These are phyloP conservation scores for Coleophora deauratella DNA, from an alignment of 2,888 invertebrate genomes.

Conservation along the genomic window DNA sequence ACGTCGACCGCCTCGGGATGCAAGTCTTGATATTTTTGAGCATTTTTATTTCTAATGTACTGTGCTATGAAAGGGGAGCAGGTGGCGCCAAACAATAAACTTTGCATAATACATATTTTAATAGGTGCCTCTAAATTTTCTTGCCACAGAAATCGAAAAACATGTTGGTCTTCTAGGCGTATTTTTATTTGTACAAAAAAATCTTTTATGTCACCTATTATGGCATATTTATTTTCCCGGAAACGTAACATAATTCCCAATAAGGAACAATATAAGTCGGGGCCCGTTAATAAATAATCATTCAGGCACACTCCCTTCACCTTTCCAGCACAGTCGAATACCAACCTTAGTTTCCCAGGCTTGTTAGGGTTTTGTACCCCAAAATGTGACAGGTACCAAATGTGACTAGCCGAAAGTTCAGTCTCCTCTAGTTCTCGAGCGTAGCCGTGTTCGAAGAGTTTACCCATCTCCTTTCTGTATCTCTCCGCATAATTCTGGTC, in stretches of 20 bases:
- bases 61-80: slow-evolving; percentile 19
- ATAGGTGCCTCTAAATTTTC: slow-evolving; percentile 3
- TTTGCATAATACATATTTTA: slow-evolving; percentile 13
- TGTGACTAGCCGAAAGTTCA: slow-evolving; percentile 11
- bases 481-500: slow-evolving; percentile 9
- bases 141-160: slow-evolving; percentile 16
- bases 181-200: slow-evolving; percentile 15
- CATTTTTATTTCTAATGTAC: slow-evolving; percentile 19
- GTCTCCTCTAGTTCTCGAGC: slow-evolving; percentile 13
- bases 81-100: slow-evolving; percentile 15
- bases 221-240: slow-evolving; percentile 9
- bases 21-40: slow-evolving; percentile 9
- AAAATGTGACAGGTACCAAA: slow-evolving; percentile 16
- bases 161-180: slow-evolving; percentile 14
- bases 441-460: slow-evolving; percentile 14
- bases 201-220: slow-evolving; percentile 15
- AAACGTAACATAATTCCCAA: slow-evolving; percentile 17
- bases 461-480: slow-evolving; percentile 10
- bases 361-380: slow-evolving; percentile 16
- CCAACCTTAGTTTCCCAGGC: slow-evolving; percentile 15
- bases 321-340: slow-evolving; percentile 16
- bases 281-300: slow-evolving; percentile 12
- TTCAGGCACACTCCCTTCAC: slow-evolving; percentile 13
- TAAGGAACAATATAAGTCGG: slow-evolving; percentile 17
- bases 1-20: slow-evolving; percentile 13